Evolutionary conservation across 2,113 vertebrate species (phyloP).

Genomic region (Xyrauchen texanus): DNA sequence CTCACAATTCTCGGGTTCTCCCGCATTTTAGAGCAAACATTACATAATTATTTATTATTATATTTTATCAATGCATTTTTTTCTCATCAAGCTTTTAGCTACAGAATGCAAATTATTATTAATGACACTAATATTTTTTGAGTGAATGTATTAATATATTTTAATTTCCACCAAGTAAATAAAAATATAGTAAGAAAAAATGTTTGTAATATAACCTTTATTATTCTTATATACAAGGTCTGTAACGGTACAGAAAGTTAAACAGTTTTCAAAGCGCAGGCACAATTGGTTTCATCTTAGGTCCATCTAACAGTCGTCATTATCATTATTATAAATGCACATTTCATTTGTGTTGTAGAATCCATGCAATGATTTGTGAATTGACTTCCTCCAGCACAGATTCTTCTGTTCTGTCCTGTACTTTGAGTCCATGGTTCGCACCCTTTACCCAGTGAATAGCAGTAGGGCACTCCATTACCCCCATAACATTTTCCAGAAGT

Average conservation of each 20-base stretch:
- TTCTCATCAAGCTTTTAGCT: no score
- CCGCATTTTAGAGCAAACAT: not conserved
- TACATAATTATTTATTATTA: not conserved
- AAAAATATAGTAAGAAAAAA: not conserved
- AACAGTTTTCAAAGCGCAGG: no score
- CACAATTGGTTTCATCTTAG: no score
- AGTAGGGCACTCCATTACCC: slow-evolving; percentile 79
- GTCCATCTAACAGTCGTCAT: no score
- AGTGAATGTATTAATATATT: no score
- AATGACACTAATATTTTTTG: no score
- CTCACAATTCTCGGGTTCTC: no score
- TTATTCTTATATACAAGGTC: not conserved
- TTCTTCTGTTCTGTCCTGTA: slow-evolving; percentile 79
- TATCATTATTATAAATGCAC: not conserved
- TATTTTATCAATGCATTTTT: not conserved
- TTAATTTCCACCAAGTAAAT: not conserved
- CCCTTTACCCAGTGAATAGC: slow-evolving; percentile 86
- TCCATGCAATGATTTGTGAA: slow-evolving; percentile 81
- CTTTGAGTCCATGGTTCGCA: slow-evolving; percentile 85
- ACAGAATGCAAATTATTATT: no score
- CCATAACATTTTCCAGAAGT: slow-evolving; percentile 76
- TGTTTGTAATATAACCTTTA: not conserved
- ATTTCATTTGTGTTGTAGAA: slow-evolving; percentile 67
- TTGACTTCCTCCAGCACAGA: slow-evolving; percentile 87
- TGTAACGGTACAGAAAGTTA: no score